A percentile compares a stretch with the other conserved stretches of the same genome.
phyloP scores from a whole-genome alignment of 2,797 vertebrate genomes.

The Rhyacichthys aspro region DNA sequence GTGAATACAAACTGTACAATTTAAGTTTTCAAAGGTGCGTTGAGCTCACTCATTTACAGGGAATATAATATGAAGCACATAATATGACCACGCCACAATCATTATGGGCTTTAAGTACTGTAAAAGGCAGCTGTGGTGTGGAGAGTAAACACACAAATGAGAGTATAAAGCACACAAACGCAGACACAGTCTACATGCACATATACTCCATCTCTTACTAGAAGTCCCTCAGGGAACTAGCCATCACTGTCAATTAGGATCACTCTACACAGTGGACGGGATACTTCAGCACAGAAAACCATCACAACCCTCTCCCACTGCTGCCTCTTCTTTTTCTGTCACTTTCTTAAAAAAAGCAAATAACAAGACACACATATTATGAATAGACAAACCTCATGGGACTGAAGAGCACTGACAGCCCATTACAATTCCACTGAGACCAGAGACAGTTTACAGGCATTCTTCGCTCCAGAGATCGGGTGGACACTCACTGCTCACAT shows the following conservation, averaged over 20 bases:
- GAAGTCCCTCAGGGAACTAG: conserved; percentile 38
- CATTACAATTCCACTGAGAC: conserved; percentile 67
- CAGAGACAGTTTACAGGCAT: conserved; percentile 62
- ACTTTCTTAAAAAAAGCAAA: conserved; percentile 28
- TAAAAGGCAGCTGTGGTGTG: neutral
- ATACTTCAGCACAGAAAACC: conserved; percentile 45
- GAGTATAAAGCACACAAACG: conserved; percentile 6
- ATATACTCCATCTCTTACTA: conserved; percentile 1
- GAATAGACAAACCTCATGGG: conserved; percentile 61
- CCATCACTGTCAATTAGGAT: conserved; percentile 68
- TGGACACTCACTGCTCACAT: neutral
- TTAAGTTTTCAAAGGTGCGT: conserved; percentile 2
- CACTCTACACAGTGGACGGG: conserved; percentile 46
- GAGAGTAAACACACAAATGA: conserved; percentile 24
- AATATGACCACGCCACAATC: neutral
- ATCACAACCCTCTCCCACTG: conserved; percentile 30
- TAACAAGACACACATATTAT: conserved; percentile 36
- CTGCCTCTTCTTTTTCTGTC: conserved; percentile 35
- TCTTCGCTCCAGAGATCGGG: conserved; percentile 36
- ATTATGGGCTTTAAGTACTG: neutral
- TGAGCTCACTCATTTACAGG: neutral
- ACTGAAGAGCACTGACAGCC: conserved; percentile 57
- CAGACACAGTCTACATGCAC: conserved; percentile 1
- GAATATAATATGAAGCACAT: neutral
- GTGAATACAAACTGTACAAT: neutral